Conservation (phyloP, 2,888 invertebrate genomes). For the Oscheius sp. region DNA sequence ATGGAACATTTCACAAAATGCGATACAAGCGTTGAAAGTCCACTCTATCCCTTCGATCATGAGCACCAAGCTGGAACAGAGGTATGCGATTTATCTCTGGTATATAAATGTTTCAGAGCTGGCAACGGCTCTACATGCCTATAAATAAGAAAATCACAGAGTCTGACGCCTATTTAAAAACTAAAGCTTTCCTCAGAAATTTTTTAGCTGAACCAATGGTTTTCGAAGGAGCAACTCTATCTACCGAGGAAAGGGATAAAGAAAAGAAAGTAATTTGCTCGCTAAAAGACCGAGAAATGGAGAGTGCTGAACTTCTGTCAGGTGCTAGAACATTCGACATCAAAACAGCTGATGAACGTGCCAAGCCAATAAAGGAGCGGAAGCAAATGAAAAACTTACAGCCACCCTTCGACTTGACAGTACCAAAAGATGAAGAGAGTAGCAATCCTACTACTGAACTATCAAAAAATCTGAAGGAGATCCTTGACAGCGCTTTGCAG, state of each 20-base stretch:
- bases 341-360: neutral
- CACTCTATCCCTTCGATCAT: neutral
- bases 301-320: no score
- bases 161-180: neutral
- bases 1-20: neutral
- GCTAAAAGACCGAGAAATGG: neutral
- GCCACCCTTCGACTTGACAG: no score
- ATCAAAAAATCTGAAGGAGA: no score
- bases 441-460: no score
- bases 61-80: neutral
- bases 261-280: neutral
- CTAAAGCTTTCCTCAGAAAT: constrained; percentile 1
- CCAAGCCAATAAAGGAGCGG: neutral
- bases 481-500: no score
- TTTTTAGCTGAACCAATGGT: constrained; percentile 2
- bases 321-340: neutral
- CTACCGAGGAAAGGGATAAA: neutral
- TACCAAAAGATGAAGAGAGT: no score
- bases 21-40: neutral
- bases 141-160: constrained; percentile 2
- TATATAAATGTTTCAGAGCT: neutral
- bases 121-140: neutral
- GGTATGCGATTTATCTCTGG: neutral
- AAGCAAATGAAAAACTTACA: neutral
- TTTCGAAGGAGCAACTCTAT: neutral